Percentiles rank a stretch among this genome's conserved stretches.
These are phyloP conservation scores for Agelas oroides DNA, from an alignment of 37 sponge, comb jelly and placozoan species.

Conservation along the genomic window DNA sequence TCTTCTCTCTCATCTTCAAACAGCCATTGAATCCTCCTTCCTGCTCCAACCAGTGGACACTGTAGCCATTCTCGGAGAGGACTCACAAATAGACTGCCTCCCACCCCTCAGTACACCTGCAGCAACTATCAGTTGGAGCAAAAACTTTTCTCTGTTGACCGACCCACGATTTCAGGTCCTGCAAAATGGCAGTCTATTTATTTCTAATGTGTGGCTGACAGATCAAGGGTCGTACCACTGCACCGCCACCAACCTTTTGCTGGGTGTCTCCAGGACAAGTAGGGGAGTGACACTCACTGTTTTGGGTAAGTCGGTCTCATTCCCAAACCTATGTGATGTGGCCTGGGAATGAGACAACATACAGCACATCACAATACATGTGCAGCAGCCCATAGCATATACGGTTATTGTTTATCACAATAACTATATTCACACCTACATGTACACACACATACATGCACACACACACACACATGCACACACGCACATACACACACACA, in stretches of 20 bases:
- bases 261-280: conserved; percentile 32
- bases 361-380: too few relatives aligned
- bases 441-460: too few relatives aligned
- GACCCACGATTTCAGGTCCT: conserved; percentile 9
- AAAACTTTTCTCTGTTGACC: conserved; percentile 38
- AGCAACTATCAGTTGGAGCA: conserved; percentile 64
- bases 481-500: too few relatives aligned
- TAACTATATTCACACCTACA: too few relatives aligned
- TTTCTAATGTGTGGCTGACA: conserved; percentile 19
- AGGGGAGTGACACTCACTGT: conserved; percentile 38
- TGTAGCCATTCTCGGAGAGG: conserved; percentile 29
- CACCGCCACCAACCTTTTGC: conserved; percentile 54
- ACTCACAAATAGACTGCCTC: conserved; percentile 21
- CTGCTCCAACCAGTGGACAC: conserved; percentile 50
- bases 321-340: too few relatives aligned
- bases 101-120: conserved; percentile 73
- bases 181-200: conserved; percentile 38
- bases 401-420: too few relatives aligned
- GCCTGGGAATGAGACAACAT: too few relatives aligned
- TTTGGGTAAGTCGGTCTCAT: conserved; percentile 52
- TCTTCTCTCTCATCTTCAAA: too few relatives aligned
- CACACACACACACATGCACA: too few relatives aligned
- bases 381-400: too few relatives aligned
- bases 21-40: conserved; percentile 53
- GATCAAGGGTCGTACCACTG: conserved; percentile 67